Percentiles rank a stretch among this genome's conserved stretches.
phyloP scores from a whole-genome alignment of 2,113 vertebrate genomes.

The Gambusia holbrooki region DNA sequence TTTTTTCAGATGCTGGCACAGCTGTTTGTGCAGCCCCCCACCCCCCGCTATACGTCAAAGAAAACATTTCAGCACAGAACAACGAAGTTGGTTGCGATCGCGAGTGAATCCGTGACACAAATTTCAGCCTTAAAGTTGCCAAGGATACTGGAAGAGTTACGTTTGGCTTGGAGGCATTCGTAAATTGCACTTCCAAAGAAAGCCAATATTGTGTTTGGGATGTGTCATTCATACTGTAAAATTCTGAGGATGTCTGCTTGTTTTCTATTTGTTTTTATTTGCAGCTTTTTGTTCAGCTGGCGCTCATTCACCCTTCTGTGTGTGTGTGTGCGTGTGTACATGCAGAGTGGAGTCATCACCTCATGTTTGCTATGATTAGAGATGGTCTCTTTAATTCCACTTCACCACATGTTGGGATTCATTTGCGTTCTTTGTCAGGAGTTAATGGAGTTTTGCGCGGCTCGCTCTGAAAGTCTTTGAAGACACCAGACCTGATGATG shows the following conservation, averaged over 20 bases:
- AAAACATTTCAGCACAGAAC: conserved; percentile 52
- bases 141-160: conserved; percentile 10
- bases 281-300: conserved; percentile 39
- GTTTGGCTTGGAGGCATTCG: conserved; percentile 13
- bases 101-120: conserved; percentile 80
- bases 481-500: conserved; percentile 98
- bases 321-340: conserved; percentile 22
- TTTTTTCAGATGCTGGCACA: conserved; percentile 87
- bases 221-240: conserved; percentile 1
- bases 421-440: conserved; percentile 99
- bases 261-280: conserved; percentile 24
- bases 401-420: conserved; percentile 99
- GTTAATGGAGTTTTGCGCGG: conserved; percentile 98
- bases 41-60: conserved; percentile 67
- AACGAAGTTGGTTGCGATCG: conserved; percentile 37
- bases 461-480: conserved; percentile 98
- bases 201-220: conserved; percentile 10
- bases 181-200: conserved; percentile 22
- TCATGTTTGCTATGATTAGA: conserved; percentile 98
- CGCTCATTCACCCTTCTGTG: conserved; percentile 29
- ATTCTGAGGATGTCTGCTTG: conserved; percentile 10
- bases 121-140: conserved; percentile 26
- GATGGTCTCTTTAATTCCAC: conserved; percentile 98
- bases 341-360: conserved; percentile 85
- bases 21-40: conserved; percentile 84